Base-by-base conservation (phyloP, 1,140 invertebrate species). In the Thrips palmi region DNA sequence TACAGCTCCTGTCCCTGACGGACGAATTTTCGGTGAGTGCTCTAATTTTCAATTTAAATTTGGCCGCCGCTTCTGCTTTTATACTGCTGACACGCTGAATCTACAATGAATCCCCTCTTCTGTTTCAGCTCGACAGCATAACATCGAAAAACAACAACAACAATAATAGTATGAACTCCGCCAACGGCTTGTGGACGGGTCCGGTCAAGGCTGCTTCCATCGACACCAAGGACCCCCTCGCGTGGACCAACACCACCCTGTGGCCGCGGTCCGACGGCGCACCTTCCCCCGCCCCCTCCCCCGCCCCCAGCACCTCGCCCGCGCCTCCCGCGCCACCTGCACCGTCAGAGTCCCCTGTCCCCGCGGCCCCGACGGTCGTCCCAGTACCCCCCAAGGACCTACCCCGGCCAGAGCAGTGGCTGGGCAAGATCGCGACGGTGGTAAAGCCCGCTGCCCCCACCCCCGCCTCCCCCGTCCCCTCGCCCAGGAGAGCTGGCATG, bases 401-500 rank as follows among this genome's bases (percentile, higher is more conserved):
- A 45, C 76, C 76, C 1, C 73, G 70, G 55, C 75, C 74, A 0
- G 78, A 82, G 34, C 77, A 80, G 46, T 81, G 77, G 77, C 48
- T 84, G 29, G 78, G 77, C 4, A 71, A 73, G 35, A 67, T 80
- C 33, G 70, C 74, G 19, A 62, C 60, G 22, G 54, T 55, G 31
- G 39, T 48, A 35, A 41, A 47, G 23, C 30, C 38, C 33, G 42
- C 45, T 43, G 17, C 42, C 47, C n/a, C 45, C 49, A 37, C 45
- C 28, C 30, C 45, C 33, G 18, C 39, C 15, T 35, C 40, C 29
- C 28, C 17, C 41, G 31, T 35, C 44, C 28, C 38, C 49, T 11
- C 48, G 15, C 53, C 47, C 40, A 57, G 49, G 49, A 68, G 55
- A 31, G 58, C 52, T 17, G 60, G 57, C 14, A 65, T 63, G 43